These are phyloP conservation scores for Verasper variegatus DNA, from an alignment of 2,113 vertebrate species.

Conservation along the genomic window DNA sequence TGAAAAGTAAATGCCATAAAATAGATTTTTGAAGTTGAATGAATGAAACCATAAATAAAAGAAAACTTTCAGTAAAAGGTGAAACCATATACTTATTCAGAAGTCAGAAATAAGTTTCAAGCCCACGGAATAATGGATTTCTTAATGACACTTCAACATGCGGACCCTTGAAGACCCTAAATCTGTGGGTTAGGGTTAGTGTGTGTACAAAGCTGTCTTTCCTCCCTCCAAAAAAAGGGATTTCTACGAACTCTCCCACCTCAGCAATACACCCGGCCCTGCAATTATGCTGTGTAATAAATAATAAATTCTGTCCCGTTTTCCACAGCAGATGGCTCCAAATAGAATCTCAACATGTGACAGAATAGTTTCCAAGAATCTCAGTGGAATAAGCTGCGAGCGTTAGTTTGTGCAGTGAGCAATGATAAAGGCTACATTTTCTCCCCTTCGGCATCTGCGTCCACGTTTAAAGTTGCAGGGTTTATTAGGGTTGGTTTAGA, in stretches of 20 bases:
- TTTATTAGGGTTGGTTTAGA: conserved; percentile 5
- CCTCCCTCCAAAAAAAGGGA: neutral
- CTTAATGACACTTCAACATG: too few relatives aligned
- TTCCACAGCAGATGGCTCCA: conserved; percentile 74
- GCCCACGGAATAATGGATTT: too few relatives aligned
- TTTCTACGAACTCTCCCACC: conserved; percentile 48
- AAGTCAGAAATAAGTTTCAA: too few relatives aligned
- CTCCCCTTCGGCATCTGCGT: conserved; percentile 19
- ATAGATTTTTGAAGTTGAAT: too few relatives aligned
- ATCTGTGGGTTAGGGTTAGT: too few relatives aligned
- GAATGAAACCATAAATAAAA: too few relatives aligned
- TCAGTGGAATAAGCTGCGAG: conserved; percentile 66
- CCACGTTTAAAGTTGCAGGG: conserved; percentile 37
- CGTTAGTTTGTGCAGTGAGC: conserved; percentile 54
- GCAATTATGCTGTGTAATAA: conserved; percentile 67
- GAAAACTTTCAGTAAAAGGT: too few relatives aligned
- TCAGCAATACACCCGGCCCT: conserved; percentile 51
- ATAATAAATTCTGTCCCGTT: conserved; percentile 73
- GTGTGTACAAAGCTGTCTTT: neutral
- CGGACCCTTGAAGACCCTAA: too few relatives aligned
- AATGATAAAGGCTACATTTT: conserved; percentile 44
- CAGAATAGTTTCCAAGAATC: conserved; percentile 75
- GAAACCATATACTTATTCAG: too few relatives aligned
- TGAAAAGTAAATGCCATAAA: too few relatives aligned
- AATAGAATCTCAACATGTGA: conserved; percentile 73